Base-by-base conservation (phyloP, 1,140 invertebrate species). In the Maniola jurtina region DNA sequence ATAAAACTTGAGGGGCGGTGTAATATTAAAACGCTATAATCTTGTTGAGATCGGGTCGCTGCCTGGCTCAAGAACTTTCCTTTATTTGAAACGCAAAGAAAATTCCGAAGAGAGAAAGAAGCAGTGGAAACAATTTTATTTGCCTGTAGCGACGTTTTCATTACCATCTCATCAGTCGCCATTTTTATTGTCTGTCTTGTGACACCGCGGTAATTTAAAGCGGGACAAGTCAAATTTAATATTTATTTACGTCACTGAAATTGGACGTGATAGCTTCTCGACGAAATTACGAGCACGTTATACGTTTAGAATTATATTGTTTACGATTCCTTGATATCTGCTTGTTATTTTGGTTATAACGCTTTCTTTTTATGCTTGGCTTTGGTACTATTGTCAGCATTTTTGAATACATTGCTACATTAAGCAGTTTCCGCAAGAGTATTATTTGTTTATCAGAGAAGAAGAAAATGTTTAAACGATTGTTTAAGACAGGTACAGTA, bases 11-110 rank as follows among this genome's bases (percentile, higher is more conserved):
- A 11, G 67, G 70, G 55, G 52, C 76, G 70, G 68, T 77, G 79
- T 76, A 70, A 83, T 86, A 85, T 86, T 88, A 84, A 88, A 85
- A 84, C 75, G 75, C 66, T 64, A 83, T 86, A 88, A 88, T 84
- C 83, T 78, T 70, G 70, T 83, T 77, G 65, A 71, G 72, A 64
- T 64, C 71, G 75, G 71, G 71, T 76, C 77, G 70, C 48, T 61
- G 72, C 68, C 64, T 68, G 71, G 70, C 64, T 68, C 73, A 70
- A 77, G 38, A 81, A 76, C 76, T 82, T 77, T 68, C 75, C 75
- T 81, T 86, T 86, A 87, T 86, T 85, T 80, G 67, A 81, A 84
- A 81, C 68, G 75, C 72, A 78, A 80, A 79, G 73, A 73, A 77
- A 65, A 75, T 66, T 66, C 56, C 36, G 42, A 45, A 67, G 47